phyloP scores from a whole-genome alignment of 2,797 vertebrate genomes.

The Babyrousa celebensis region DNA sequence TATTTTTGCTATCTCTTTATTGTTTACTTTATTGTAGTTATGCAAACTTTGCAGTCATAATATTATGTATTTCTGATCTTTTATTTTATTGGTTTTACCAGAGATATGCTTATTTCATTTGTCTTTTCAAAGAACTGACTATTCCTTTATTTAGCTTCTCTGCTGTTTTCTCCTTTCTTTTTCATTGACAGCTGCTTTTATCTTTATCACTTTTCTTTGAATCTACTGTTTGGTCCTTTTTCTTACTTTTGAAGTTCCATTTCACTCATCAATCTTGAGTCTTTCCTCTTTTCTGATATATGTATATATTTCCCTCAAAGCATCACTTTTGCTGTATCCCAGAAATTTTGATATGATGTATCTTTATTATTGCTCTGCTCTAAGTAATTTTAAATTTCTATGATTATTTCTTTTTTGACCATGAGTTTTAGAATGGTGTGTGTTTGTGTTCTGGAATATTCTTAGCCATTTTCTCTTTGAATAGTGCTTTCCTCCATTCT shows the following conservation, averaged over 20 bases:
- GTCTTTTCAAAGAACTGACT: neutral
- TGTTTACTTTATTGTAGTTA: neutral
- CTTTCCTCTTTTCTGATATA: constrained; percentile 32
- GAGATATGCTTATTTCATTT: constrained; percentile 35
- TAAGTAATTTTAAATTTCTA: constrained; percentile 24
- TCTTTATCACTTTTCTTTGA: constrained; percentile 32
- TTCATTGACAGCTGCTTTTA: constrained; percentile 24
- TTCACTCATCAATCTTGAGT: neutral
- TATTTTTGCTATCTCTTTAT: neutral
- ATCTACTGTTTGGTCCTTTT: neutral
- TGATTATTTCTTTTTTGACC: constrained; percentile 8
- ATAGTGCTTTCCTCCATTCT: neutral
- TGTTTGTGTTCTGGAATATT: constrained; percentile 34
- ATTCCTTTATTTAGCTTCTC: neutral
- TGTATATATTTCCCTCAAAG: neutral
- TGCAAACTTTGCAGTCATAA: neutral
- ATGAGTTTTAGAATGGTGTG: neutral
- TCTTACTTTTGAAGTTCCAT: neutral
- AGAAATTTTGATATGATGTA: neutral
- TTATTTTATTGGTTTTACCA: neutral
- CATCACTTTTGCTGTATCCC: neutral
- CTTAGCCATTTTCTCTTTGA: constrained; percentile 1
- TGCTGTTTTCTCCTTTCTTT: neutral
- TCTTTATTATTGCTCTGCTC: constrained; percentile 42
- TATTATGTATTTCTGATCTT: constrained; percentile 45